phyloP scores from a whole-genome alignment of 2,888 invertebrate genomes.

The Napeogenes inachia region DNA sequence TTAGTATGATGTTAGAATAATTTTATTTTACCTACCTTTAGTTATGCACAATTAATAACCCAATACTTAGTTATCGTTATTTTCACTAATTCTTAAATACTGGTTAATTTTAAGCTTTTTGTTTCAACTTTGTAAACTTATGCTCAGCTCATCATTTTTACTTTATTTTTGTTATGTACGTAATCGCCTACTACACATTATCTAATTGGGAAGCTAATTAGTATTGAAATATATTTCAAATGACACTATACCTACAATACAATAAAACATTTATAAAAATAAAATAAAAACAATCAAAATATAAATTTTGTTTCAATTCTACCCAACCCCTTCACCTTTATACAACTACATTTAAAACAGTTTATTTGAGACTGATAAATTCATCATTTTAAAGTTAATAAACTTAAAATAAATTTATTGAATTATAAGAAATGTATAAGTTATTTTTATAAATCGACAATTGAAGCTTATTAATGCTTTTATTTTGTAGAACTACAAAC shows the following conservation, averaged over 20 bases:
- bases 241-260: constrained; percentile 74
- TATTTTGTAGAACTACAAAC: too few relatives aligned
- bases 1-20: constrained; percentile 61
- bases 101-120: constrained; percentile 40
- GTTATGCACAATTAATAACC: constrained; percentile 68
- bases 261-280: constrained; percentile 73
- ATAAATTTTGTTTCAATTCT: constrained; percentile 45
- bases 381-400: not conserved
- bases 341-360: not conserved
- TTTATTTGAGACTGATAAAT: not conserved
- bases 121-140: constrained; percentile 33
- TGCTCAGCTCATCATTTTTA: constrained; percentile 37
- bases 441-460: too few relatives aligned
- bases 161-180: constrained; percentile 53
- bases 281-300: constrained; percentile 56
- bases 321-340: constrained; percentile 2
- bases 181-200: constrained; percentile 76
- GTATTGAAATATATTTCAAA: constrained; percentile 68
- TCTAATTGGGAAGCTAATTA: constrained; percentile 63
- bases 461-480: too few relatives aligned
- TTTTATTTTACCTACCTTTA: constrained; percentile 62
- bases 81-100: constrained; percentile 48
- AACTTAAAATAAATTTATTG: too few relatives aligned
- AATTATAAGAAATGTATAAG: too few relatives aligned
- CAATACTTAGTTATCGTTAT: constrained; percentile 52